Evolutionary conservation across 2,888 invertebrate species (phyloP).

Genomic region (Exocentrus adspersus): DNA sequence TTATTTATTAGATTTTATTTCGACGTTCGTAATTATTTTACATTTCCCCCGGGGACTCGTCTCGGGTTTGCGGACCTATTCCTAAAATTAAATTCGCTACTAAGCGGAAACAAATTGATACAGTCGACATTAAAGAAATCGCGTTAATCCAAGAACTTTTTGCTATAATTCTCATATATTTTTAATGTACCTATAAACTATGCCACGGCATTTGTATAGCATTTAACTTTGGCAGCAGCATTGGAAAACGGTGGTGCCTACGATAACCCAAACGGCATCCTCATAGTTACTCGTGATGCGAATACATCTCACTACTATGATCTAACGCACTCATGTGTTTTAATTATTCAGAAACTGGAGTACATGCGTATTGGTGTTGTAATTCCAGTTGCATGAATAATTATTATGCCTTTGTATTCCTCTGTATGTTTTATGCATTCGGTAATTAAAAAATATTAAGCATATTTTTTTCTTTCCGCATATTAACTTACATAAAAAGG

Average conservation of each 20-base stretch:
- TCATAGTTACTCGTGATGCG: too few relatives aligned
- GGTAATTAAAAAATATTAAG: too few relatives aligned
- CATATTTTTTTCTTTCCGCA: too few relatives aligned
- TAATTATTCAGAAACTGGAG: slow-evolving; percentile 42
- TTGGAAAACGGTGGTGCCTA: too few relatives aligned
- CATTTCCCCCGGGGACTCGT: slow-evolving; percentile 40
- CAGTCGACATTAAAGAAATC: background rate
- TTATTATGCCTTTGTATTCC: background rate
- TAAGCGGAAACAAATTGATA: background rate
- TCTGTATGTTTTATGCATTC: background rate
- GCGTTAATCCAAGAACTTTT: background rate
- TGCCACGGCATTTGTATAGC: too few relatives aligned
- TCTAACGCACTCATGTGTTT: slow-evolving; percentile 47
- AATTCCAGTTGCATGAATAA: background rate
- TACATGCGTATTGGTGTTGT: background rate
- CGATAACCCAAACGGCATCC: too few relatives aligned
- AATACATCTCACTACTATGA: too few relatives aligned
- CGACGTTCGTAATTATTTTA: slow-evolving; percentile 41
- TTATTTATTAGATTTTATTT: slow-evolving; percentile 59
- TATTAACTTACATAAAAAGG: background rate
- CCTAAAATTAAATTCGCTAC: slow-evolving; percentile 32
- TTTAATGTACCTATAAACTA: too few relatives aligned
- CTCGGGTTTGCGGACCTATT: slow-evolving; percentile 41
- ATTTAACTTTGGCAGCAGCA: too few relatives aligned
- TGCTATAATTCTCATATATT: too few relatives aligned